Percentiles rank a stretch among this genome's conserved stretches.
Evolutionary conservation across 2,113 vertebrate species (phyloP).

Genomic region (Irena cyanogastra): DNA sequence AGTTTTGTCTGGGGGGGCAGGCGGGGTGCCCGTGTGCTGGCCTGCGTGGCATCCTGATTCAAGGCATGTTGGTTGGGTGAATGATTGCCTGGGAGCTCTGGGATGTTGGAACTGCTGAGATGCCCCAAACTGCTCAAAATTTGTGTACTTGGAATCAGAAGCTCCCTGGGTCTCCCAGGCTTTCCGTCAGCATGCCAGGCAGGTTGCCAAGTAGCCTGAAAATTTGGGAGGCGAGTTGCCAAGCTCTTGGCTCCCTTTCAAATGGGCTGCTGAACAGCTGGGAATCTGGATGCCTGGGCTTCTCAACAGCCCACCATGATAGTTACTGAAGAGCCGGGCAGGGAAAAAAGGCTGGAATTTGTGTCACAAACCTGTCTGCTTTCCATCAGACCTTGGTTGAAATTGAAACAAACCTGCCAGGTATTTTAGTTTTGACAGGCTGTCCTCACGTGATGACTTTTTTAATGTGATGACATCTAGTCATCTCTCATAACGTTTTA

Average conservation of each 20-base stretch:
- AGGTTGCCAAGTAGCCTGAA: constrained; percentile 52
- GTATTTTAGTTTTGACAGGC: background rate
- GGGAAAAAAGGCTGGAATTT: background rate
- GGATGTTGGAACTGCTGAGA: background rate
- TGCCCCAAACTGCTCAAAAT: constrained; percentile 17
- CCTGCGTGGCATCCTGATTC: background rate
- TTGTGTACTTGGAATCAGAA: constrained; percentile 48
- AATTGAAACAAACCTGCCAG: background rate
- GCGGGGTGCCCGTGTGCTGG: background rate
- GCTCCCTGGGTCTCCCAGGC: constrained; percentile 54
- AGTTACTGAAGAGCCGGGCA: background rate
- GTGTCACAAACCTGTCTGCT: background rate
- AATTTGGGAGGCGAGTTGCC: constrained; percentile 48
- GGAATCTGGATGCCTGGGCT: constrained; percentile 56
- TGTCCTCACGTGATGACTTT: background rate
- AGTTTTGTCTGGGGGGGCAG: background rate
- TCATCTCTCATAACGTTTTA: background rate
- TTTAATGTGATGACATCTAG: background rate
- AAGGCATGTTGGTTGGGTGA: background rate
- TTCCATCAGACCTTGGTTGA: background rate
- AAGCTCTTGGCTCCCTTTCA: constrained; percentile 49
- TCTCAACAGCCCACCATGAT: constrained; percentile 26
- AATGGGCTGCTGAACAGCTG: constrained; percentile 63
- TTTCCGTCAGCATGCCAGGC: constrained; percentile 35
- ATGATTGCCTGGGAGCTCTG: constrained; percentile 51